phyloP scores from a whole-genome alignment of 2,888 invertebrate species.

The Dromius quadrimaculatus region DNA sequence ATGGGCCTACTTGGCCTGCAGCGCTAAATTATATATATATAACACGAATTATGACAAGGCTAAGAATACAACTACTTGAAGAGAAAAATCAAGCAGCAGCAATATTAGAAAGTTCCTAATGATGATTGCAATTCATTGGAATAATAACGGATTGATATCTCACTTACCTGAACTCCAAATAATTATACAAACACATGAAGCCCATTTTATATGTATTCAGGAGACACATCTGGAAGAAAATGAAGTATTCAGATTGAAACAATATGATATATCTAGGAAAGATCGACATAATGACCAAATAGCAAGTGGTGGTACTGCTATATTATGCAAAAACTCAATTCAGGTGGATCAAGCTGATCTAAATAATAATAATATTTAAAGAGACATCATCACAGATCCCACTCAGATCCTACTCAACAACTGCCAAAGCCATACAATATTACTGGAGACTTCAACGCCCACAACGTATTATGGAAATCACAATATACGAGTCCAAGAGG shows the following conservation, averaged over 20 bases:
- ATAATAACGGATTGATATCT: no score
- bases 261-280: conserved; percentile 2
- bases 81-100: no score
- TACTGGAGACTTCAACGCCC: neutral
- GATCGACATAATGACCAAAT: neutral
- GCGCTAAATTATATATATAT: no score
- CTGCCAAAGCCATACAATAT: neutral
- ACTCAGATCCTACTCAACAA: neutral
- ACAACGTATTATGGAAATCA: conserved; percentile 1
- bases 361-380: neutral
- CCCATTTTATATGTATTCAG: conserved; percentile 14
- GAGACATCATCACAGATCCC: neutral
- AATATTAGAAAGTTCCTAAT: no score
- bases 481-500: neutral
- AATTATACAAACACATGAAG: no score
- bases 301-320: neutral
- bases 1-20: no score
- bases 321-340: conserved; percentile 1
- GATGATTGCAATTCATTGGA: no score
- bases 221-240: conserved; percentile 1
- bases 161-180: no score
- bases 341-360: neutral
- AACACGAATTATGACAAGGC: no score
- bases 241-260: neutral
- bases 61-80: no score